Conservation (phyloP, 2,797 vertebrate species). For the Alectoris magna region DNA sequence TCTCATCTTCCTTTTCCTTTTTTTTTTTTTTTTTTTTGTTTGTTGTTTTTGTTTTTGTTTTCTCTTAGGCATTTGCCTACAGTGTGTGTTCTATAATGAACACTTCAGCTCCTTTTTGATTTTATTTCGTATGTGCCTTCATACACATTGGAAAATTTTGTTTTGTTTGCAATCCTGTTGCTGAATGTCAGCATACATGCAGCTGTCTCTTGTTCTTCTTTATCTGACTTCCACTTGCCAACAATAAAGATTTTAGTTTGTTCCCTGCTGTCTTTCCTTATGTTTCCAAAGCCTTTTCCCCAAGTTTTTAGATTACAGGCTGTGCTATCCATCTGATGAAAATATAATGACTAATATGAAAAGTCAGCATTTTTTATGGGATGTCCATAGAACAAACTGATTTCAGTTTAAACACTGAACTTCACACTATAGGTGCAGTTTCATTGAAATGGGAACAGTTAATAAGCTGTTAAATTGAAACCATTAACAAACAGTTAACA, state of each 20-base stretch:
- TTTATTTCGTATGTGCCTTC: background rate
- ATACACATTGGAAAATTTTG: background rate
- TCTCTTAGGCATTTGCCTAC: background rate
- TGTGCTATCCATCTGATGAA: background rate
- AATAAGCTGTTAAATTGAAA: background rate
- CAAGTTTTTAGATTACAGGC: background rate
- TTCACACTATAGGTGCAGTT: background rate
- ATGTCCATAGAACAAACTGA: background rate
- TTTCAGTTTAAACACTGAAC: background rate
- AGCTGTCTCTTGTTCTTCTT: background rate
- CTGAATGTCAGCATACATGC: background rate
- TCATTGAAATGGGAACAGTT: background rate
- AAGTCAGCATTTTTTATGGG: background rate
- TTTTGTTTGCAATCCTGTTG: background rate
- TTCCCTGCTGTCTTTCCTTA: background rate
- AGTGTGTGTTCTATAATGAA: background rate
- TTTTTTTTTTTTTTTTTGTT: no score
- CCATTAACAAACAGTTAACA: background rate
- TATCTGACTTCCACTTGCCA: background rate
- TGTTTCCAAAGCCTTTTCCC: background rate
- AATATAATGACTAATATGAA: background rate
- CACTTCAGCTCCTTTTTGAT: background rate
- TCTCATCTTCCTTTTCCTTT: fast-evolving
- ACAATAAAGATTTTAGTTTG: background rate
- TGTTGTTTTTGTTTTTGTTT: background rate